phyloP scores from a whole-genome alignment of 2,797 vertebrate genomes.

The Steatocranus sp. region DNA sequence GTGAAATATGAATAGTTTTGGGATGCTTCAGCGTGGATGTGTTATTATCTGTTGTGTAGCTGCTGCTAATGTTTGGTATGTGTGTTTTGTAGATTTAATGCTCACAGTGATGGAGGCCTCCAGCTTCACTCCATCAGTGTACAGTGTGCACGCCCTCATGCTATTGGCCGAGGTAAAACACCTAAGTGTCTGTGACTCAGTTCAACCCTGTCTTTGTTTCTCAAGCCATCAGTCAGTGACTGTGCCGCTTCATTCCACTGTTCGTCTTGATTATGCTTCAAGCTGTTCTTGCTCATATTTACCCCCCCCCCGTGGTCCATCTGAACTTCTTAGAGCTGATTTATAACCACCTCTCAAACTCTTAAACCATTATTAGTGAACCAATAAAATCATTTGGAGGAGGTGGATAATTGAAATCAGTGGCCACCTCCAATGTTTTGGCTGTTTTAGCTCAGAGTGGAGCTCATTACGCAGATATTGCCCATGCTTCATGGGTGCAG shows the following conservation, averaged over 20 bases:
- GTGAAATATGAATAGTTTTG: neutral
- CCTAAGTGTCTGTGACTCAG: neutral
- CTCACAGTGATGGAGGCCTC: constrained; percentile 94
- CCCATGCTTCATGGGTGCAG: neutral
- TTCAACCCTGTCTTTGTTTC: neutral
- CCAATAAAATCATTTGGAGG: constrained; percentile 25
- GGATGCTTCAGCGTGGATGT: neutral
- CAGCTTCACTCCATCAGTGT: constrained; percentile 94
- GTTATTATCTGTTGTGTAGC: neutral
- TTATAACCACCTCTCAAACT: neutral
- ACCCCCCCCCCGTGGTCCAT: neutral
- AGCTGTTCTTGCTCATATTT: neutral
- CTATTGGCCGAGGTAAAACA: constrained; percentile 93
- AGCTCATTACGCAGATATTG: neutral
- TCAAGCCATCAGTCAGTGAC: neutral
- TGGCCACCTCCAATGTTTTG: neutral
- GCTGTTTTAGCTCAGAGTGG: neutral
- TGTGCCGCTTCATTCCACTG: neutral
- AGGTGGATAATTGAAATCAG: constrained; percentile 6
- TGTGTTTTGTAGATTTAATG: constrained; percentile 87
- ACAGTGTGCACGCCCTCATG: constrained; percentile 95
- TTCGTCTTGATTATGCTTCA: constrained; percentile 1
- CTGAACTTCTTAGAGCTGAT: constrained; percentile 4
- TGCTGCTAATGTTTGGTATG: constrained; percentile 38
- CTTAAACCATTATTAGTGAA: constrained; percentile 10